phyloP scores from a whole-genome alignment of 2,113 vertebrate species.

The Antechinus stuartii region DNA sequence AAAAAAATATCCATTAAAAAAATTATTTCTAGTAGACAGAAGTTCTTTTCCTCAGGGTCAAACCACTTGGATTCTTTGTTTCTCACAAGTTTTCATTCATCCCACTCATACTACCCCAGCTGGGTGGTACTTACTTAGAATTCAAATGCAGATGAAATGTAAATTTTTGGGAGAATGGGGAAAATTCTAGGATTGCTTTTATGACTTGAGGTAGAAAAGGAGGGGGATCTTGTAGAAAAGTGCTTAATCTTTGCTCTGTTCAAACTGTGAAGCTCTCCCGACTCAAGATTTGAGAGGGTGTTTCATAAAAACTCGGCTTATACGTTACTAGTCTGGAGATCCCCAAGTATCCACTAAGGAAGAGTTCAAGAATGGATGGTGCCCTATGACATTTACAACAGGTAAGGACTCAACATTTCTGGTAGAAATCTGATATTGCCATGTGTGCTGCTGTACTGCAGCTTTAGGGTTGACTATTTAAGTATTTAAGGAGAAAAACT shows the following conservation, averaged over 20 bases:
- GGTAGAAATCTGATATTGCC: background rate
- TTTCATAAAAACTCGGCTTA: background rate
- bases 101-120: conserved; percentile 48
- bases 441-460: background rate
- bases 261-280: background rate
- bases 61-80: conserved; percentile 52
- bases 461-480: conserved; percentile 14
- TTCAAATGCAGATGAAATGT: conserved; percentile 78
- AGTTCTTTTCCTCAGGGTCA: background rate
- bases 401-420: conserved; percentile 56
- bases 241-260: background rate
- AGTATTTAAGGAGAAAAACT: conserved; percentile 1
- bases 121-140: conserved; percentile 13
- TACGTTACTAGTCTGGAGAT: background rate
- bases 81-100: conserved; percentile 64
- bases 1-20: background rate
- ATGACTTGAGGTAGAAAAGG: background rate
- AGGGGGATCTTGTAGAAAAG: background rate
- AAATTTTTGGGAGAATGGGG: conserved; percentile 61
- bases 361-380: conserved; percentile 29
- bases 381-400: background rate
- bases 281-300: background rate
- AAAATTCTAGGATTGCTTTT: background rate
- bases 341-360: background rate
- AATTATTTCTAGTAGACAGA: background rate